Base-by-base conservation (phyloP, 2,888 invertebrate species). In the Sphaerophoria rueppellii region DNA sequence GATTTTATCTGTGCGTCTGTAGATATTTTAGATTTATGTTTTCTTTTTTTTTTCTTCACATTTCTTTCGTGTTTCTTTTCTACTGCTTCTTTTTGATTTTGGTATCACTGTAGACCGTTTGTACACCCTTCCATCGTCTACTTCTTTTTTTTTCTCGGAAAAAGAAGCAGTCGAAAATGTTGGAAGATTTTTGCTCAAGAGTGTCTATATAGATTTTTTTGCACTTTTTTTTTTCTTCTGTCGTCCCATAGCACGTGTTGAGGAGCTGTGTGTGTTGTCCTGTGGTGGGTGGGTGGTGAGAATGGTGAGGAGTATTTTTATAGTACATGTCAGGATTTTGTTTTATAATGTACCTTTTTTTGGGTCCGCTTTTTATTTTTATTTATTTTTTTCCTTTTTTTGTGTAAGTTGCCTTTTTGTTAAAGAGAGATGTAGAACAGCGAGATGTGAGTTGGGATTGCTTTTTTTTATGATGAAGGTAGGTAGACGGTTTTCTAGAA, bases 1-100 rank as follows among this genome's bases (percentile, higher is more conserved):
- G 85, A 85, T 81, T 81, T 85, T 81, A 81, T 81, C 76, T 69
- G 61, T 50, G 76, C 81, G 76, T 73, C 76, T 85, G 85, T 81
- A 77, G 85, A 73, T 77, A 81, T 77, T 81, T 81, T 69, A 71
- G 83, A 85, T 81, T 81, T 85, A 70, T 73, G 63, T 80, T 67
- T 16, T 55, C 34, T 55, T 65, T 70, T 24, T 16, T 60, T 50
- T n/a, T 67, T 50, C 48, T 16, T 24, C 65, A 12, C 40, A 4
- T 43, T 60, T 58, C 37, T 40, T 60, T 60, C 43, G 40, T 40
- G 40, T 60, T 60, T 57, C 12, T 9, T 43, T 43, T 43, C 2
- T 43, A 6, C 12, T 43, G 4, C 9, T 43, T 40, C 52, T 52
- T 43, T 37, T 60, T 40, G 7, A 69, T n/a, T 50, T 37, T 58